Conservation (phyloP, 2,113 vertebrate species). For the Pao palembangensis region DNA sequence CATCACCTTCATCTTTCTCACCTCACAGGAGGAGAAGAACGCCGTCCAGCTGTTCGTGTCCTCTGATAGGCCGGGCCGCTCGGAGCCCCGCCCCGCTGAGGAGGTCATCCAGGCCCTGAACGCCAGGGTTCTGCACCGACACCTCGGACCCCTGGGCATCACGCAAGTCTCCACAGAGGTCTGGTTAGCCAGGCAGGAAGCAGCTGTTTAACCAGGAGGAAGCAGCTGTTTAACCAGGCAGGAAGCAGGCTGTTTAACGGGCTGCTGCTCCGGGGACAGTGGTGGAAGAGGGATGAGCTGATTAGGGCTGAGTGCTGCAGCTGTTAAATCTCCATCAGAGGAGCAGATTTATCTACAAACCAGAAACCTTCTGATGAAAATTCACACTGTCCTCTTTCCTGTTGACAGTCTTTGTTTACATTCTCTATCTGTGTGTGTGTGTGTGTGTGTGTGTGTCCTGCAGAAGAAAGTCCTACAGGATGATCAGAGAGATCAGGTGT, state of each 20-base stretch:
- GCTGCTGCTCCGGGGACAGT: neutral
- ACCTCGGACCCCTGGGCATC: conserved; percentile 87
- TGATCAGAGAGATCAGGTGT: conserved; percentile 85
- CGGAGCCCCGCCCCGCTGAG: conserved; percentile 80
- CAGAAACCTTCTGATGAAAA: neutral
- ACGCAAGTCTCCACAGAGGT: conserved; percentile 90
- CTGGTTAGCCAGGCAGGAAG: too few species aligned
- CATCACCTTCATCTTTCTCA: too few species aligned
- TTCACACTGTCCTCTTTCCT: neutral
- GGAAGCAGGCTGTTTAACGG: too few species aligned
- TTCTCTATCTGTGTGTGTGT: too few species aligned
- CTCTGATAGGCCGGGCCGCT: conserved; percentile 76
- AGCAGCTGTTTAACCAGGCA: too few species aligned
- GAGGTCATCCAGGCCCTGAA: conserved; percentile 92
- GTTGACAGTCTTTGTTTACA: neutral
- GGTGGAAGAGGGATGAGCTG: neutral
- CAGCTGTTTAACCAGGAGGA: conserved; percentile 13
- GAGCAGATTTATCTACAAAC: neutral
- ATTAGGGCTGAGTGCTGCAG: too few species aligned
- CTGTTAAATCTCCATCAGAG: too few species aligned
- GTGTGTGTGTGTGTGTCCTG: conserved; percentile 24
- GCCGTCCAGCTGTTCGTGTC: conserved; percentile 92
- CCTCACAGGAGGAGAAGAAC: conserved; percentile 87
- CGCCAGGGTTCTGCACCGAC: conserved; percentile 82
- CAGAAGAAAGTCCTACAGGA: conserved; percentile 94